These are phyloP conservation scores for Drosophila mayaguana DNA, from an alignment of 2,888 invertebrate species.

Conservation along the genomic window DNA sequence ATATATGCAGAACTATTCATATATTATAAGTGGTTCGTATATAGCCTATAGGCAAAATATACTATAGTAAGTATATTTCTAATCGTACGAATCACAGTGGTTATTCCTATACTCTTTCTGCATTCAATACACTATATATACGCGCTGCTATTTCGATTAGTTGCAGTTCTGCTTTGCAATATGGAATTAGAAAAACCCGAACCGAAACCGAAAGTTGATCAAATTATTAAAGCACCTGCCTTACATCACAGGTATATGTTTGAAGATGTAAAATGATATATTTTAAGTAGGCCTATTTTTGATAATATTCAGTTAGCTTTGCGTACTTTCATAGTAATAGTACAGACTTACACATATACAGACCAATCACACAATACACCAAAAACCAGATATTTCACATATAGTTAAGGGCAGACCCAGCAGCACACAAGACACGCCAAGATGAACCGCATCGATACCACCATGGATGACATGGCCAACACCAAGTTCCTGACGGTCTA, in stretches of 20 bases:
- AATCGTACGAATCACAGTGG: too few relatives aligned
- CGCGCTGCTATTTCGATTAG: neutral
- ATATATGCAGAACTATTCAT: too few relatives aligned
- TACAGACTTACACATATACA: slow-evolving; percentile 1
- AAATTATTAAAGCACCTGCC: too few relatives aligned
- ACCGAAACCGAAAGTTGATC: too few relatives aligned
- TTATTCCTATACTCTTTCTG: too few relatives aligned
- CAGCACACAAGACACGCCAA: slow-evolving; percentile 15
- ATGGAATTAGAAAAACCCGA: too few relatives aligned
- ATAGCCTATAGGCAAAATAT: too few relatives aligned
- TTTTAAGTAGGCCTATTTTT: slow-evolving; percentile 4
- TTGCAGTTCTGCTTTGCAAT: neutral
- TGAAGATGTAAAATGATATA: neutral
- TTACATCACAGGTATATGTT: too few relatives aligned
- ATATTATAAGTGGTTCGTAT: too few relatives aligned
- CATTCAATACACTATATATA: neutral
- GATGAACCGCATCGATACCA: slow-evolving; percentile 86
- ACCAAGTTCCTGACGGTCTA: slow-evolving; percentile 88
- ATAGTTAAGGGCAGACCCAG: too few relatives aligned
- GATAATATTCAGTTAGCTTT: neutral
- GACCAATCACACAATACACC: neutral
- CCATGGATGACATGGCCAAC: slow-evolving; percentile 89
- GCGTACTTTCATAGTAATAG: neutral
- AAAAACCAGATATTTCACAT: neutral
- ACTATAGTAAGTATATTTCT: too few relatives aligned